Evolutionary conservation across 2,797 vertebrate genomes (phyloP), one percentile per base, ranked within the genome.

Genomic region (Rhodeus uyekii): DNA sequence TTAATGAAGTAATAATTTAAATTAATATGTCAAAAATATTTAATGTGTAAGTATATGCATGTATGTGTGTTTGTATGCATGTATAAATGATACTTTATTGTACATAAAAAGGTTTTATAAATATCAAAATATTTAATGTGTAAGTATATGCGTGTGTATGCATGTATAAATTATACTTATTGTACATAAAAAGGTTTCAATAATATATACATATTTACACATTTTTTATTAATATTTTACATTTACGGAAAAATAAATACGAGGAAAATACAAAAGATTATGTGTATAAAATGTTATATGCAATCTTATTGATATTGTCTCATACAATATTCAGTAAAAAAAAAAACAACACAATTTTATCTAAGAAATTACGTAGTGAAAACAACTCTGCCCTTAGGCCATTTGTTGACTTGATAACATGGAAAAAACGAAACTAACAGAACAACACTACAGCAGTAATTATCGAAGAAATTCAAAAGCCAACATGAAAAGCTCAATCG

Each of bases 401-500:
- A 50, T 72, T 50, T 73, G 29, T 27, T 74, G 32, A 55, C 22
- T 55, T 55, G 34, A 74, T 55, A 27, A 18, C 22, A 24, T 38
- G 22, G 6, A 34, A 34, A n/a, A 72, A 50, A 4, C 29, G 1
- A 44, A 42, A 24, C 22, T 39, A 75, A 75, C 13, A 75, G 9
- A 61, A 76, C 16, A 61, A 76, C 53, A 46, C 22, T 24, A 32
- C 27, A 65, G 18, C 58, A 24, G 44, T 34, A 42, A 76, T 29
- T 76, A 61, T 76, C 14, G 24, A 69, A 68, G 39, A 18, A 60
- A 36, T 36, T 16, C 58, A 50, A 75, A 78, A 77, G 77, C 53
- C 39, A 65, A 5, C 46, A 71, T 60, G 53, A 44, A 46, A 78
- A 69, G 48, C 73, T 76, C 73, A 76, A 78, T 86, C 44, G 74